These are phyloP conservation scores for Gymnothorax reevesii DNA, from an alignment of 2,797 vertebrate genomes.

Conservation along the genomic window DNA sequence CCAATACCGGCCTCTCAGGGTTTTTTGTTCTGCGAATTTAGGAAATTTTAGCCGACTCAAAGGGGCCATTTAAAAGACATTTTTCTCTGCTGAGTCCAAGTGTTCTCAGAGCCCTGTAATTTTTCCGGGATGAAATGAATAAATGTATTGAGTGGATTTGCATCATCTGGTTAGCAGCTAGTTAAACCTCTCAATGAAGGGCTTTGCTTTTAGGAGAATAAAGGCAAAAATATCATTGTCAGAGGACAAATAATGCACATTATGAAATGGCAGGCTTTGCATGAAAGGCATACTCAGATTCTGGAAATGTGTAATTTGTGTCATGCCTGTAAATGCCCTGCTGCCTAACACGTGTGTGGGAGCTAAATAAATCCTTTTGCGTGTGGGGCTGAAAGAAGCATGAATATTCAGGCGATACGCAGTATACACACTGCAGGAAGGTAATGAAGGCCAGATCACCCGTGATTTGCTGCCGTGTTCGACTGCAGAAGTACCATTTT, in stretches of 20 bases:
- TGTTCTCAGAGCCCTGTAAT: slow-evolving; percentile 69
- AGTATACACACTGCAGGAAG: neutral
- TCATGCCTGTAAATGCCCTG: neutral
- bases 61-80: slow-evolving; percentile 55
- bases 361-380: neutral
- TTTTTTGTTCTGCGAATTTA: slow-evolving; percentile 80
- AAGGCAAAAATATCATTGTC: slow-evolving; percentile 16
- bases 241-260: neutral
- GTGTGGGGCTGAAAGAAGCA: neutral
- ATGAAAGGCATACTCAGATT: neutral
- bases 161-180: neutral
- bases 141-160: slow-evolving; percentile 19
- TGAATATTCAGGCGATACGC: neutral
- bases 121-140: slow-evolving; percentile 22
- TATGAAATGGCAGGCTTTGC: slow-evolving; percentile 6
- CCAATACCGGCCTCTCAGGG: slow-evolving; percentile 83
- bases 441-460: neutral
- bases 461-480: neutral
- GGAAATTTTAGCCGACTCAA: slow-evolving; percentile 73
- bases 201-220: neutral
- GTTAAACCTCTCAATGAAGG: slow-evolving; percentile 9
- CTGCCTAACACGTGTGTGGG: neutral
- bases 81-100: slow-evolving; percentile 53
- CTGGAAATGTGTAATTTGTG: neutral
- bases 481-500: neutral